phyloP scores from a whole-genome alignment of 1,140 invertebrate species.

The Drosophila asahinai region DNA sequence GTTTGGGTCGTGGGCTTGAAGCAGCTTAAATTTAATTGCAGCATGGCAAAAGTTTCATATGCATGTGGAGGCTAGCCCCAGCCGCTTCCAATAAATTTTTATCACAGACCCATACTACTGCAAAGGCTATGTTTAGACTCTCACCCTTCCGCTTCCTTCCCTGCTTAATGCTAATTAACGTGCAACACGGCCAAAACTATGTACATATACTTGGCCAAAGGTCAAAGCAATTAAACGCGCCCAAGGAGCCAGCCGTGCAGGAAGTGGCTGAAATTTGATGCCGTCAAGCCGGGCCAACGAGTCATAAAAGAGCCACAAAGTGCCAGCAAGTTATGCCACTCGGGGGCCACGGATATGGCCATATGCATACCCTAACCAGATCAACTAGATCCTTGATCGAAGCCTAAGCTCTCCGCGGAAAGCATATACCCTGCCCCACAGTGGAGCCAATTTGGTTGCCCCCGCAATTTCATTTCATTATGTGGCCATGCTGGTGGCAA shows the following conservation, averaged over 20 bases:
- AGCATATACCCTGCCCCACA: constrained; percentile 3
- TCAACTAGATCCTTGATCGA: constrained; percentile 8
- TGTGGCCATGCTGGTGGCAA: constrained; percentile 79
- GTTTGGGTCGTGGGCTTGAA: constrained; percentile 55
- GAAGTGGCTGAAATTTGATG: constrained; percentile 34
- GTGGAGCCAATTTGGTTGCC: constrained; percentile 50
- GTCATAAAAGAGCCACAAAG: constrained; percentile 71
- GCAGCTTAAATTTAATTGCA: constrained; percentile 83
- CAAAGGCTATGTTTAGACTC: constrained; percentile 22
- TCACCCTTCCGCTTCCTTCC: constrained; percentile 24
- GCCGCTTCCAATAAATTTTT: constrained; percentile 68
- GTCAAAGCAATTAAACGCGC: constrained; percentile 77
- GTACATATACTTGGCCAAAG: constrained; percentile 58
- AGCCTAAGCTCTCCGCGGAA: background rate
- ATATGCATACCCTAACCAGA: constrained; percentile 12
- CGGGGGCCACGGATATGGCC: background rate
- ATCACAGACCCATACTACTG: constrained; percentile 52
- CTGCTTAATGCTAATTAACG: constrained; percentile 81
- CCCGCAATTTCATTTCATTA: constrained; percentile 77
- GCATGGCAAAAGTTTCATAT: constrained; percentile 67
- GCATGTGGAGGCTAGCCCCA: constrained; percentile 22
- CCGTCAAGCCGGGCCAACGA: constrained; percentile 35
- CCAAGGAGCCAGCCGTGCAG: constrained; percentile 34
- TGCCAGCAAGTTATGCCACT: constrained; percentile 53
- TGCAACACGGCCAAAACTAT: constrained; percentile 72